A percentile compares a stretch with the other conserved stretches of the same genome.
Conservation (phyloP, 2,113 vertebrate genomes). For the Rhynchomys soricoides region DNA sequence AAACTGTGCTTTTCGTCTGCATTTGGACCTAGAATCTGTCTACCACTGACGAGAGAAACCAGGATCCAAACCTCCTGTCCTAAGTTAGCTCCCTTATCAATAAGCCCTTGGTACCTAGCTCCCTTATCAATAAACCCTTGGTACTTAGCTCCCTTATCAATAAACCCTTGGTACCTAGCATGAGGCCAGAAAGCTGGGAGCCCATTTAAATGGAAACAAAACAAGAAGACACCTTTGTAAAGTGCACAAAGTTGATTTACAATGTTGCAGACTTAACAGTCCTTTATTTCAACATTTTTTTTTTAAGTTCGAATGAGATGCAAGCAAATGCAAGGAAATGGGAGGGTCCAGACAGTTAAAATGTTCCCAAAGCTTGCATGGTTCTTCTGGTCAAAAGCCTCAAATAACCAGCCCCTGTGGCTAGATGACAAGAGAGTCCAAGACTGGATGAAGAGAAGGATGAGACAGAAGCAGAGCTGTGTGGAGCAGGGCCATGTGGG, state of each 20-base stretch:
- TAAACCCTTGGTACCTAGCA: neutral
- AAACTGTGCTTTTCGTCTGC: neutral
- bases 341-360: neutral
- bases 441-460: neutral
- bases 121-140: neutral
- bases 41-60: neutral
- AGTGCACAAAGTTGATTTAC: neutral
- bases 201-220: neutral
- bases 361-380: neutral
- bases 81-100: neutral
- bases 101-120: no score
- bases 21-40: neutral
- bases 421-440: neutral
- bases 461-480: neutral
- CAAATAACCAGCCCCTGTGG: neutral
- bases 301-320: neutral
- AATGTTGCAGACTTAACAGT: neutral
- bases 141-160: neutral
- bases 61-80: neutral
- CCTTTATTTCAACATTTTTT: neutral
- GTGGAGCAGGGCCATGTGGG: no score
- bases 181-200: neutral
- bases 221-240: neutral
- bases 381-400: neutral
- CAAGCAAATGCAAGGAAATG: slow-evolving; percentile 32